Base-by-base conservation (phyloP, 1,140 invertebrate genomes). In the Trypoxylus dichotomus region DNA sequence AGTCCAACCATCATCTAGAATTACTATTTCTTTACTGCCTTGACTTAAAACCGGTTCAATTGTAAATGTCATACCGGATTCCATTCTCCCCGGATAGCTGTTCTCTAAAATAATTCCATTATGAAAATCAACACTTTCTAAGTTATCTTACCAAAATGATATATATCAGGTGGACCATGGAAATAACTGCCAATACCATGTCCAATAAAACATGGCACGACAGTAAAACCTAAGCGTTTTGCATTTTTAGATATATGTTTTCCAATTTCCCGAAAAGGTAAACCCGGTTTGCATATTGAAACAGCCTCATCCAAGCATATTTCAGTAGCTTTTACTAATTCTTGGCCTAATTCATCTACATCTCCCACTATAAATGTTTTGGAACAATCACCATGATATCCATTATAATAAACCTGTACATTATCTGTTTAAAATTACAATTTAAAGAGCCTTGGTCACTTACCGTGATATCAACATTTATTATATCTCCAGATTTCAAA, bases 161-260 rank as follows among this genome's bases (percentile, higher is more conserved):
- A 92, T 80, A 99, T 95, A 82, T 97, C 93, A 24, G 97, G 97
- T 2, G 93, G 92, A 5, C 95, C 96, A 88, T 99, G 97, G 85
- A 99, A 98, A 85, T 96, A 96, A 79, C 86, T 86, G 0, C 97
- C 96, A 83, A 99, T 97, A 0, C 97, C 97, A 89, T 99, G 97
- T 0, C 97, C 97, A 81, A 92, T 91, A 85, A 98, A 95, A 43
- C 90, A 89, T 11, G 94, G 93, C 58, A 98, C 87, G 7, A 97
- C 91, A 79, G 87, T 88, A 42, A 91, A 92, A 0, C 91, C 90
- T 71, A 90, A 85, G 77, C 89, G 85, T 76, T 89, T 86, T 15
- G 95, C 94, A 79, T 88, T 88, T 76, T 88, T 85, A 81, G 93
- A 87, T 82, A 96, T 93, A 75, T 86, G 85, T 74, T 87, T 85